These are phyloP conservation scores for Rhagoletis pomonella DNA, from an alignment of 1,140 invertebrate species.

Conservation along the genomic window DNA sequence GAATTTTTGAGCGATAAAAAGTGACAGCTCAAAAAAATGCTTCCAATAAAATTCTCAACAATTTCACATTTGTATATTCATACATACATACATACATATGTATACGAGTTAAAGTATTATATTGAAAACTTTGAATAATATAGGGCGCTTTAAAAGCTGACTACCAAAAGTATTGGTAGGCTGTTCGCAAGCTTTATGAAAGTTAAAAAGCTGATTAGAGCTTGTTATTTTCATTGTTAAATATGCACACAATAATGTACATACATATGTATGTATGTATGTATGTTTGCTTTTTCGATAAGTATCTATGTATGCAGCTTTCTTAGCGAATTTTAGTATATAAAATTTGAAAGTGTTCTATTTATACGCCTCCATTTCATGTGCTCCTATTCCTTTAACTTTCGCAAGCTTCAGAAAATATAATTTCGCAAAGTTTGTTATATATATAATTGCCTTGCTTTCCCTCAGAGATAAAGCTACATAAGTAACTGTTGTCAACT, in stretches of 20 bases:
- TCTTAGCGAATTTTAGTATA: neutral
- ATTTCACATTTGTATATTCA: neutral
- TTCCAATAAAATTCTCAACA: neutral
- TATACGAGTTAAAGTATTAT: no score
- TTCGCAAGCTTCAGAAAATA: neutral
- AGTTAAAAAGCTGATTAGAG: conserved; percentile 40
- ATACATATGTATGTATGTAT: neutral
- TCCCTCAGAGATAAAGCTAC: no score
- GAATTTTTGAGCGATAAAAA: neutral
- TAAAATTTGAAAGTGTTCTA: conserved; percentile 22
- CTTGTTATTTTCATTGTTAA: conserved; percentile 12
- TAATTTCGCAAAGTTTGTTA: no score
- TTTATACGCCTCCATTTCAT: neutral
- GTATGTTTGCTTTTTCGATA: neutral
- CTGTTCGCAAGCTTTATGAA: conserved; percentile 21
- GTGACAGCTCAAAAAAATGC: neutral
- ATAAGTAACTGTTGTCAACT: no score
- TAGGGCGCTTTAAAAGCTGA: conserved; percentile 32
- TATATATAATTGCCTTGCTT: no score
- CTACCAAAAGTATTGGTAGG: neutral
- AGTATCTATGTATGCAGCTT: neutral
- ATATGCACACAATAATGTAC: no score
- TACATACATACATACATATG: no score
- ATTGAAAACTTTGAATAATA: neutral
- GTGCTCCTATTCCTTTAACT: conserved; percentile 39